These are phyloP conservation scores for Calameuta pallipes DNA, from an alignment of 2,888 invertebrate species.

Conservation along the genomic window DNA sequence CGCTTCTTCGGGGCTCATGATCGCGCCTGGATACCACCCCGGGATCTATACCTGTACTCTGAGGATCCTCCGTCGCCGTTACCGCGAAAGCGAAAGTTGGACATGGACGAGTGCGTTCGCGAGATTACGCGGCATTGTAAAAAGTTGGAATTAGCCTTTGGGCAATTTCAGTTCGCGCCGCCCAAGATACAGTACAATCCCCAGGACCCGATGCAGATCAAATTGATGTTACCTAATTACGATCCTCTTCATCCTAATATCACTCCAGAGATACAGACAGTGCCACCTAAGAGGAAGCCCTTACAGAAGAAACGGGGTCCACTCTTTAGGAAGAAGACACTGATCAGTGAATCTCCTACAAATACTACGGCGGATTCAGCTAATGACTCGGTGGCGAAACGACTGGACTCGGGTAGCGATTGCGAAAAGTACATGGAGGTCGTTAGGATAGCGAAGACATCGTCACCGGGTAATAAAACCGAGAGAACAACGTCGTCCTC, in stretches of 20 bases:
- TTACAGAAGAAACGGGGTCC: constrained; percentile 28
- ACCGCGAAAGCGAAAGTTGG: constrained; percentile 56
- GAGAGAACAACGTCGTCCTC: neutral
- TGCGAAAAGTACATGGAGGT: constrained; percentile 11
- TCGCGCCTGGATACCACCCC: constrained; percentile 88
- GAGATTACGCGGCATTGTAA: constrained; percentile 59
- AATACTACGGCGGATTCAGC: constrained; percentile 13
- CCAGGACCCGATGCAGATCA: constrained; percentile 57
- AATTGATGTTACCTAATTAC: constrained; percentile 57
- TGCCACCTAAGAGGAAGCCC: constrained; percentile 17
- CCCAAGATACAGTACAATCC: constrained; percentile 58
- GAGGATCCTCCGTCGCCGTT: constrained; percentile 67
- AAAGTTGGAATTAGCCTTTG: constrained; percentile 56
- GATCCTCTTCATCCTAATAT: constrained; percentile 45
- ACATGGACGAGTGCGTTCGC: constrained; percentile 58
- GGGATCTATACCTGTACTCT: constrained; percentile 86
- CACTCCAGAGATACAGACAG: neutral
- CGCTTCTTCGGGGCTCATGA: constrained; percentile 97
- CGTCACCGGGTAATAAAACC: neutral
- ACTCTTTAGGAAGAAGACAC: constrained; percentile 10
- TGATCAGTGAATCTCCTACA: neutral
- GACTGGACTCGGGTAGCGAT: constrained; percentile 10
- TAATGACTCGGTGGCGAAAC: constrained; percentile 12
- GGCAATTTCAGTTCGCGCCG: constrained; percentile 57
- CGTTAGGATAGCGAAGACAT: neutral